phyloP scores from a whole-genome alignment of 2,888 invertebrate species.

The Erebia palarica region DNA sequence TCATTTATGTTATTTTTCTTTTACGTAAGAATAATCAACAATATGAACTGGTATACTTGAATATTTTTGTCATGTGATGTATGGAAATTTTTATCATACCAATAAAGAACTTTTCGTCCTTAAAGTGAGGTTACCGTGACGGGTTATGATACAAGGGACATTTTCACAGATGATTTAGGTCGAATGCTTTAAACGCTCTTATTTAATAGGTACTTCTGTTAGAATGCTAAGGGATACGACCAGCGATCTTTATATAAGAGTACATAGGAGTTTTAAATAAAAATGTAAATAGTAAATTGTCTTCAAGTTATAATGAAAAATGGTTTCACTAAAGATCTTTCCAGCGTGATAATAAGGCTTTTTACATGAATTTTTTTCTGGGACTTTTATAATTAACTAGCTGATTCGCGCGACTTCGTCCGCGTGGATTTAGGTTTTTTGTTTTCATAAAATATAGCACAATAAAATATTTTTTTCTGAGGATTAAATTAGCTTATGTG shows the following conservation, averaged over 20 bases:
- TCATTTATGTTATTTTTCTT: too few species aligned
- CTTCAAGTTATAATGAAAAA: not conserved
- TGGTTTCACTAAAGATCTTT: not conserved
- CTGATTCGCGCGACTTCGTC: too few species aligned
- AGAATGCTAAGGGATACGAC: not conserved
- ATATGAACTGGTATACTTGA: not conserved
- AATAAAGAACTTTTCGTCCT: not conserved
- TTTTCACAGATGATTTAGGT: slow-evolving; percentile 1
- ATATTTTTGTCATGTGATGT: not conserved
- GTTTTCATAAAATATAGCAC: too few species aligned
- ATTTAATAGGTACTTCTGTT: not conserved
- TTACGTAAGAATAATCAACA: too few species aligned
- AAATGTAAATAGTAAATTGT: not conserved
- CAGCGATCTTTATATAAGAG: too few species aligned
- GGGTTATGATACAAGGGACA: not conserved
- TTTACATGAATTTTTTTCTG: too few species aligned
- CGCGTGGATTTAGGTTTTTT: too few species aligned
- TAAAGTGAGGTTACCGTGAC: not conserved
- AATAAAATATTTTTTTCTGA: too few species aligned
- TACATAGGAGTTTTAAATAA: too few species aligned
- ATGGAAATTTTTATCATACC: not conserved
- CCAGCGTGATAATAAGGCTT: too few species aligned
- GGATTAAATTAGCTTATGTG: too few species aligned
- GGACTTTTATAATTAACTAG: too few species aligned
- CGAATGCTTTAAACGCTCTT: not conserved